A percentile compares a stretch with the other conserved stretches of the same genome.
Conservation (phyloP, 1,140 invertebrate genomes). For the Drosophila tani region DNA sequence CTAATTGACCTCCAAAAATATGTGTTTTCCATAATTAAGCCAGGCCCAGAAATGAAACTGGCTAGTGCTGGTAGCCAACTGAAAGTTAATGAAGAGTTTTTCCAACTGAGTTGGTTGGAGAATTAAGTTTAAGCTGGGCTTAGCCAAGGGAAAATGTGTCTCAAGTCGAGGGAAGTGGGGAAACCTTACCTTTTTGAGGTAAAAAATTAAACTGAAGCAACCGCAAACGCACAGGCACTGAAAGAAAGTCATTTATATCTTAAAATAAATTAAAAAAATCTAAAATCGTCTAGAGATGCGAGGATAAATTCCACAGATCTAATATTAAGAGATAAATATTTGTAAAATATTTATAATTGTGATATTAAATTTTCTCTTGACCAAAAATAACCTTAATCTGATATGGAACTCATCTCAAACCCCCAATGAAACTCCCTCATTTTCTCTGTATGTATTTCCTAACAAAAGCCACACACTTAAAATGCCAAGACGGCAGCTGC, state of each 20-base stretch:
- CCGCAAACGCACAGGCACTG: background rate
- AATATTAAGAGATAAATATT: too few species aligned
- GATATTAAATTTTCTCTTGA: too few species aligned
- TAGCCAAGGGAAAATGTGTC: background rate
- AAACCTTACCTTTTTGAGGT: background rate
- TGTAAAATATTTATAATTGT: too few species aligned
- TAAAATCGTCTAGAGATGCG: too few species aligned
- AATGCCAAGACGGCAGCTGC: conserved; percentile 79
- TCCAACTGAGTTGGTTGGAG: background rate
- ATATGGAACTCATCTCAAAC: too few species aligned
- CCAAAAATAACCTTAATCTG: too few species aligned
- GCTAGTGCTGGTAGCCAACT: conserved; percentile 26
- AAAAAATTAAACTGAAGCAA: background rate
- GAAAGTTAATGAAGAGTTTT: conserved; percentile 49
- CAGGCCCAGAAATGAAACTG: conserved; percentile 18
- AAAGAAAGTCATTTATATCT: background rate
- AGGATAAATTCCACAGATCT: too few species aligned
- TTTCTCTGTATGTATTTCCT: conserved; percentile 6
- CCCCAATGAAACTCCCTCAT: background rate
- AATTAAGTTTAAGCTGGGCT: background rate
- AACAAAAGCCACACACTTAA: conserved; percentile 75
- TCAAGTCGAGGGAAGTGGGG: background rate
- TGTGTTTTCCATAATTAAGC: conserved; percentile 50
- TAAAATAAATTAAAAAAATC: too few species aligned
- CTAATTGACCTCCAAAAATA: conserved; percentile 77